Conservation (phyloP, 53 echinoderm and acorn worm genomes). For the Temnopleurus reevesii region DNA sequence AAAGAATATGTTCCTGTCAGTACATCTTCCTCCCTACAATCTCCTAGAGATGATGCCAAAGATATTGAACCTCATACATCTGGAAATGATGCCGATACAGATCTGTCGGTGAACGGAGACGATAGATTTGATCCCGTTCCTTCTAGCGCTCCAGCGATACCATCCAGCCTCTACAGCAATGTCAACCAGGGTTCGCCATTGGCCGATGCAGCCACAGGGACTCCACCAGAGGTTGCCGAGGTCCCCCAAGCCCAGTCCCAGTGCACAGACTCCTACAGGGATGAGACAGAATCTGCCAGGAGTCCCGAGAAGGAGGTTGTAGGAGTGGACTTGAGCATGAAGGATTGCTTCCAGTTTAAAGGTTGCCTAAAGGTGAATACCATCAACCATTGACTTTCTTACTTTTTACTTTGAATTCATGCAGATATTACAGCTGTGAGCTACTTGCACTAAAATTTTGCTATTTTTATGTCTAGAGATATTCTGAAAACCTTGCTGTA, state of each 20-base stretch:
- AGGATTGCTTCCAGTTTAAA: conserved; percentile 15
- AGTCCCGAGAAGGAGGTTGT: not conserved
- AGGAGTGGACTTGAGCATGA: not conserved
- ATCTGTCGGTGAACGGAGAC: not conserved
- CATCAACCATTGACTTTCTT: not conserved
- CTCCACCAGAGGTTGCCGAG: conserved; percentile 69
- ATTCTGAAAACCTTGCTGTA: too few relatives aligned
- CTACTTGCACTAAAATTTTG: too few relatives aligned
- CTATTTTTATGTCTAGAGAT: too few relatives aligned
- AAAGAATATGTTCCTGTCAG: not conserved
- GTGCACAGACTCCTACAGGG: conserved; percentile 49
- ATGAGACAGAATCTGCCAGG: not conserved
- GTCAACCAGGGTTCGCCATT: conserved; percentile 70
- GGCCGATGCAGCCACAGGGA: conserved; percentile 79
- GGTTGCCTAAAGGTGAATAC: conserved; percentile 48
- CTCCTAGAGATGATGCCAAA: not conserved
- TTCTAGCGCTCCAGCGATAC: not conserved
- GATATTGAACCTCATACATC: not conserved
- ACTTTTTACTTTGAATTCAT: too few relatives aligned
- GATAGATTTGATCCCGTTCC: not conserved
- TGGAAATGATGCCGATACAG: not conserved
- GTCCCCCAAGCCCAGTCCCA: conserved; percentile 73
- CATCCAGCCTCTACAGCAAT: conserved; percentile 52
- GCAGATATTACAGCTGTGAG: too few relatives aligned
- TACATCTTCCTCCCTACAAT: too few relatives aligned